Evolutionary conservation across 2,113 vertebrate genomes (phyloP), one percentile per base, ranked within the genome.

Genomic region (Solea solea): DNA sequence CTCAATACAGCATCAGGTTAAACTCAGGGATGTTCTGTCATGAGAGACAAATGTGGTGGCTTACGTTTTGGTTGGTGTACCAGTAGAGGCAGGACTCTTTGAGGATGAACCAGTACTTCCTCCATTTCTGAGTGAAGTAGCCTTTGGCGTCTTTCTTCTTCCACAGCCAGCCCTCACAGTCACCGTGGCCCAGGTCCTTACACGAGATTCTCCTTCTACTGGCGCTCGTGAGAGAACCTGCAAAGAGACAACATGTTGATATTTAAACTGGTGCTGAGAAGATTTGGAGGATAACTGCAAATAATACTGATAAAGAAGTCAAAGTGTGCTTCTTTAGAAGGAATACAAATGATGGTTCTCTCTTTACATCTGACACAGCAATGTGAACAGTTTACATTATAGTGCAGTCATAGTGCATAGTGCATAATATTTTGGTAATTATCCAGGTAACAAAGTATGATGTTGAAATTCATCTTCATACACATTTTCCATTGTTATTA

Each of bases 41-140:
- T 12, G 10, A 12, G 3, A 50, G 52, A 68, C 64, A 0, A 13
- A 9, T 48, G 27, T 14, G 10, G 54, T 28, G 51, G 5, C 96
- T 96, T 87, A 96, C 96, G 2, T 96, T 96, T 90, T 96, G 95
- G 87, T 97, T 95, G 69, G 95, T 96, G 87, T 97, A 98, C 96
- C 95, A 98, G 92, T 96, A 98, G 55, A 98, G 91, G 67, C 95
- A 95, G 0, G 95, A 96, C 72, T 97, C 94, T 83, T 97, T 97
- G 81, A 98, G 92, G 72, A 96, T 94, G 66, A 98, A 97, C 95
- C 96, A 98, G 89, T 96, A 96, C 74, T 95, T 96, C 79, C 96
- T 96, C 96, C 96, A 98, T 76, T 95, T 96, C 89, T 96, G 95
- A 40, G 95, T 95, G 85, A 96, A 96, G 88, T 96, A 95, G 39